Percentiles rank a stretch among this genome's conserved stretches.
These are phyloP conservation scores for Drosophila multiciliata DNA, from an alignment of 2,888 invertebrate species.

Conservation along the genomic window DNA sequence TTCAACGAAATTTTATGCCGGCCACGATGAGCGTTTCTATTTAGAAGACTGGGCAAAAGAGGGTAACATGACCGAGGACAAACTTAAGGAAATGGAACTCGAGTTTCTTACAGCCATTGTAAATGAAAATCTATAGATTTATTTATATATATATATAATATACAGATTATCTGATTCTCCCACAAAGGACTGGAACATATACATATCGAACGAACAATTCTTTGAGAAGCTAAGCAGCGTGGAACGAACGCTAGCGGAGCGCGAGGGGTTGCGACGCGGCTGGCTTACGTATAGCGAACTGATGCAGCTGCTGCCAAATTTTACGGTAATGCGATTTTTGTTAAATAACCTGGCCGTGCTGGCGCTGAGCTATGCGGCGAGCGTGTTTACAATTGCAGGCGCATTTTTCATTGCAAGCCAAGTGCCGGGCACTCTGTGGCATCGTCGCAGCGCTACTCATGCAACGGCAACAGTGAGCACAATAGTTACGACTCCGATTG, in stretches of 20 bases:
- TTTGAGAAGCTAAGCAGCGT: conserved; percentile 89
- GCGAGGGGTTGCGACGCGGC: conserved; percentile 90
- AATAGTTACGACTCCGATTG: conserved; percentile 29
- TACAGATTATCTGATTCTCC: neutral
- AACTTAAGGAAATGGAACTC: conserved; percentile 93
- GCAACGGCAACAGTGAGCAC: conserved; percentile 26
- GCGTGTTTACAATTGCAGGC: conserved; percentile 84
- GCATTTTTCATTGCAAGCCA: conserved; percentile 86
- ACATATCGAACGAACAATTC: conserved; percentile 91
- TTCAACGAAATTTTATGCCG: conserved; percentile 98
- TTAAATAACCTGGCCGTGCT: conserved; percentile 82
- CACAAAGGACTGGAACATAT: conserved; percentile 92
- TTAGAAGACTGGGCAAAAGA: conserved; percentile 97
- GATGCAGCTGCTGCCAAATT: conserved; percentile 85
- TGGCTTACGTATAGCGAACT: conserved; percentile 94
- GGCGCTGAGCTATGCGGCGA: conserved; percentile 84
- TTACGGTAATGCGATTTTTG: conserved; percentile 82
- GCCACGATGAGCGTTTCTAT: conserved; percentile 93
- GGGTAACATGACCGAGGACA: conserved; percentile 89
- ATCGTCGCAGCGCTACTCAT: conserved; percentile 50
- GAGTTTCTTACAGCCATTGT: conserved; percentile 96
- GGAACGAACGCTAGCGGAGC: conserved; percentile 90
- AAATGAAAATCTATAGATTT: conserved; percentile 83
- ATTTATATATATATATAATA: neutral
- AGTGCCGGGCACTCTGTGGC: conserved; percentile 85